Conservation (phyloP, 2,888 invertebrate genomes). For the Xanthorhoe designata region DNA sequence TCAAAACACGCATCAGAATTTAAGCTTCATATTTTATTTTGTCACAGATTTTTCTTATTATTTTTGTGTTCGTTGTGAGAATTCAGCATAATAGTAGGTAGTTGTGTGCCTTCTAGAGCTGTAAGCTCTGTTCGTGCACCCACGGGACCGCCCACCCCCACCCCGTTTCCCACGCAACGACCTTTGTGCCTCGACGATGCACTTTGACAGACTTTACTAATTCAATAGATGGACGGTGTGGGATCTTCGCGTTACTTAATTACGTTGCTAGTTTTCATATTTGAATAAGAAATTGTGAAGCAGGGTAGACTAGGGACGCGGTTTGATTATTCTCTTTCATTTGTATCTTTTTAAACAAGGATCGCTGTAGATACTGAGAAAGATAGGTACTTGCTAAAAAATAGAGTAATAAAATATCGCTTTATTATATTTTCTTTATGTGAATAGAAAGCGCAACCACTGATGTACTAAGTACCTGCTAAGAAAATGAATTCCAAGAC, state of each 20-base stretch:
- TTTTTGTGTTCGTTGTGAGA: slow-evolving; percentile 1
- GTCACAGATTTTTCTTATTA: background rate
- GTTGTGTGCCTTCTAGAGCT: slow-evolving; percentile 64
- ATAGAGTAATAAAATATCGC: background rate
- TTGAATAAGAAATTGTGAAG: slow-evolving; percentile 34
- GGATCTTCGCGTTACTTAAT: slow-evolving; percentile 68
- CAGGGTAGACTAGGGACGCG: background rate
- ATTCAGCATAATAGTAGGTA: slow-evolving; percentile 8
- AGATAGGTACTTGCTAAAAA: background rate
- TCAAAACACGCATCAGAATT: background rate
- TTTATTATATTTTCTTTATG: background rate
- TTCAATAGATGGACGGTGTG: slow-evolving; percentile 82
- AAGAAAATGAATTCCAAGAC: background rate
- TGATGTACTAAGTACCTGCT: background rate
- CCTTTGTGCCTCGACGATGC: slow-evolving; percentile 84
- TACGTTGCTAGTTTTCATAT: slow-evolving; percentile 48
- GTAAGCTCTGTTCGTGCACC: slow-evolving; percentile 75
- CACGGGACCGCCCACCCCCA: slow-evolving; percentile 60
- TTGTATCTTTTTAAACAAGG: background rate
- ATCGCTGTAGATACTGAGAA: background rate
- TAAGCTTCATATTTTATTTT: background rate
- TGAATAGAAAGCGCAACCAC: background rate
- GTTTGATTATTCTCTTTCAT: background rate
- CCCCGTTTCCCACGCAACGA: slow-evolving; percentile 83
- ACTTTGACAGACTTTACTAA: slow-evolving; percentile 85